Evolutionary conservation across 2,888 invertebrate genomes (phyloP).

Genomic region (Tiphia femorata): DNA sequence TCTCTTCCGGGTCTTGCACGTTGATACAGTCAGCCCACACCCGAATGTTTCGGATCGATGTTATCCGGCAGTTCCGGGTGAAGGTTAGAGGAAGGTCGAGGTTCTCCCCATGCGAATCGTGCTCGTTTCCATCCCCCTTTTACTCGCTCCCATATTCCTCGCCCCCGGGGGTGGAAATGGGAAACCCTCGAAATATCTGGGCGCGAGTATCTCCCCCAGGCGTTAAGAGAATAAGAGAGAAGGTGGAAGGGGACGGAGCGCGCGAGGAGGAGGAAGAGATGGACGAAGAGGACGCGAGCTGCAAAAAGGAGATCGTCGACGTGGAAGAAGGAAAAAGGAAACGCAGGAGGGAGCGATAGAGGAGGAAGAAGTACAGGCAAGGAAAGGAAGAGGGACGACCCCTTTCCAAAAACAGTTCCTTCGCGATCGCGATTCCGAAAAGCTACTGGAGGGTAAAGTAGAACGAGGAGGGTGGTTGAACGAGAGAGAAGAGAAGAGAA

Average conservation of each 20-base stretch:
- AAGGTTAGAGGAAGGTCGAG: slow-evolving; percentile 58
- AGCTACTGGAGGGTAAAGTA: slow-evolving; percentile 25
- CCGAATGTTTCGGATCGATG: slow-evolving; percentile 57
- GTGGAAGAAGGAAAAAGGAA: slow-evolving; percentile 4
- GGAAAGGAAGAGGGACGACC: slow-evolving; percentile 13
- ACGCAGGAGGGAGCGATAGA: slow-evolving; percentile 18
- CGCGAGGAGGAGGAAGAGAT: slow-evolving; percentile 23
- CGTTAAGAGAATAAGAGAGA: slow-evolving; percentile 27
- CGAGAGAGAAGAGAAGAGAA: slow-evolving; percentile 32
- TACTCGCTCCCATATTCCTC: slow-evolving; percentile 45
- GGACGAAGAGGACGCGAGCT: slow-evolving; percentile 5
- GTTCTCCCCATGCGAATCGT: slow-evolving; percentile 53
- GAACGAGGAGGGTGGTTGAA: slow-evolving; percentile 26
- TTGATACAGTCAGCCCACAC: slow-evolving; percentile 44
- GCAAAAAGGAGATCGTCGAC: slow-evolving; percentile 1
- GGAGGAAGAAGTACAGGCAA: slow-evolving; percentile 18
- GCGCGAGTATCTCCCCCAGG: slow-evolving; percentile 44
- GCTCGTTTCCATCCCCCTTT: slow-evolving; percentile 52
- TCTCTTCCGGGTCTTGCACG: slow-evolving; percentile 45
- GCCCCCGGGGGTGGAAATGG: slow-evolving; percentile 53
- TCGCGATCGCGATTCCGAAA: slow-evolving; percentile 43
- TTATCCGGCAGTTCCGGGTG: slow-evolving; percentile 56
- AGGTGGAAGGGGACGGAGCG: too few species aligned
- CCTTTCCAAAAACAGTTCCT: slow-evolving; percentile 44
- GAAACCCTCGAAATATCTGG: slow-evolving; percentile 57